Conservation (phyloP, 1,140 invertebrate genomes). For the Papilio polytes region DNA sequence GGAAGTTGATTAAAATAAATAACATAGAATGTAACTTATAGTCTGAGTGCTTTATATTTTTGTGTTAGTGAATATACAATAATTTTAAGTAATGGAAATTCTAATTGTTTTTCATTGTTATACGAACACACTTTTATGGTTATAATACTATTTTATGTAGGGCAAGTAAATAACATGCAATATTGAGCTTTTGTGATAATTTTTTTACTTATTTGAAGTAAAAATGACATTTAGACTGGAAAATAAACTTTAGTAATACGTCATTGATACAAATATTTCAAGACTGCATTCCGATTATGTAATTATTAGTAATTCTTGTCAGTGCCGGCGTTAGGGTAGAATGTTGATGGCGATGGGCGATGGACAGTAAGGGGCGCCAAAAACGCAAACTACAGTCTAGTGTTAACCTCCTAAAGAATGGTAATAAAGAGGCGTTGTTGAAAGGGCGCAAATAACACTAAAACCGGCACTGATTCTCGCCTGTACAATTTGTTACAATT, state of each 20-base stretch:
- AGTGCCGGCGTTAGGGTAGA: no score
- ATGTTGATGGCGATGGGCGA: no score
- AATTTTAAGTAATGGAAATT: background rate
- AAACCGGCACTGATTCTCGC: background rate
- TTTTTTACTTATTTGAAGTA: background rate
- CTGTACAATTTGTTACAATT: background rate
- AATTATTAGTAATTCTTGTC: no score
- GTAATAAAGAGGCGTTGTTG: no score
- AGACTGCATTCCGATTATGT: background rate
- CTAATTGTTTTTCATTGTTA: background rate
- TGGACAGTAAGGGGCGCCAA: no score
- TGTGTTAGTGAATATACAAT: background rate
- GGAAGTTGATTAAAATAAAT: no score
- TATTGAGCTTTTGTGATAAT: background rate
- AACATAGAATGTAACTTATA: background rate
- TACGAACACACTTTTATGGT: background rate
- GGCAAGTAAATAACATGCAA: background rate
- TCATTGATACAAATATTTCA: background rate
- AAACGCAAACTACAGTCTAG: no score
- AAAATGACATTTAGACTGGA: background rate
- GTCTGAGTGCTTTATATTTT: background rate
- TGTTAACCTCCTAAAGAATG: no score
- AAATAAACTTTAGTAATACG: background rate
- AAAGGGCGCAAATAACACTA: no score
- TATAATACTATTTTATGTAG: constrained; percentile 9